Base-by-base conservation (phyloP, 2,113 vertebrate species). In the Uria lomvia region DNA sequence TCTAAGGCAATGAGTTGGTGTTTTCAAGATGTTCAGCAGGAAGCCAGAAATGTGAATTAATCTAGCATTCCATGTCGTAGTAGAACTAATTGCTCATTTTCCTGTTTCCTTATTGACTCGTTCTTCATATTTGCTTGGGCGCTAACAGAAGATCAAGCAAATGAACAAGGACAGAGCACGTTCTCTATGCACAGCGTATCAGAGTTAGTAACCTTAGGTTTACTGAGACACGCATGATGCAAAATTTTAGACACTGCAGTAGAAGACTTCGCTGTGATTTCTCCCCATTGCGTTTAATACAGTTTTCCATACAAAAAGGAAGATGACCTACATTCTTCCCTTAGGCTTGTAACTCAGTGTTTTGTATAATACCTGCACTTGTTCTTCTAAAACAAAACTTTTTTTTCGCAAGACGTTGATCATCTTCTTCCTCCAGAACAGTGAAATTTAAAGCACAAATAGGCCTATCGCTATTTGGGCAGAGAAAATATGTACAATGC, bases 371-470 rank as follows among this genome's bases (percentile, higher is more conserved):
- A 27, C 38, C 73, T 68, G 40, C 73, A 34, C 80, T 82, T 66
- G 60, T 53, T 72, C 76, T 75, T 74, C 86, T 23, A 19, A 76
- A 45, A 18, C 73, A 34, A 70, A 91, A 60, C 56, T 1, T 5
- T 21, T 20, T 43, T 16, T 22, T 29, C 9, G 8, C 62, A 12
- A 86, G 71, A 3, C 49, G 2, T 27, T 5, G 66, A 34, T 71
- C 32, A 4, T 56, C 63, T 45, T 92, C 85, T 63, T 89, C 92
- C 91, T 94, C 94, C 92, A 94, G 93, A 92, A 53, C 84, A 73
- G 67, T 47, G 90, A 90, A 67, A 92, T 91, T 66, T 60, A 38
- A 91, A 96, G 91, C 95, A 94, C 88, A 93, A 94, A 72, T 72
- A 91, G 62, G 38, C 42, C 45, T 83, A 5, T 71, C 4, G 30